Evolutionary conservation across 2,113 vertebrate genomes (phyloP).

Genomic region (Mobula birostris): DNA sequence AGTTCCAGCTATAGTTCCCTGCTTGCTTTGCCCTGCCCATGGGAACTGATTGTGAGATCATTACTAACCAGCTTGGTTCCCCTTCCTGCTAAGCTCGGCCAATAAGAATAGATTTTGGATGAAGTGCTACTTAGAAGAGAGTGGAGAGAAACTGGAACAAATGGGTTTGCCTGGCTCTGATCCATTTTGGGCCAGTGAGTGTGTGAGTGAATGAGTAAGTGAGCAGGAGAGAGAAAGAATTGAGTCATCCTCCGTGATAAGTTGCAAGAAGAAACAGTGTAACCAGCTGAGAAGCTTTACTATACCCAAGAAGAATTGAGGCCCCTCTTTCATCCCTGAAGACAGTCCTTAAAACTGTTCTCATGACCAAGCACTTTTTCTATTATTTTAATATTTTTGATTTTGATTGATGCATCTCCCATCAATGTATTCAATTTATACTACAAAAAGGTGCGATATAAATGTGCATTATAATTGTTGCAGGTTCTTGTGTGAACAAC

Average conservation of each 20-base stretch:
- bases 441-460: background rate
- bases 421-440: background rate
- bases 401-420: background rate
- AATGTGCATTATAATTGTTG: background rate
- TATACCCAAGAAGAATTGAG: background rate
- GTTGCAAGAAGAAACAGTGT: background rate
- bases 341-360: background rate
- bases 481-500: background rate
- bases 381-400: background rate
- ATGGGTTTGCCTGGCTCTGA: too few relatives aligned
- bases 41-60: too few relatives aligned
- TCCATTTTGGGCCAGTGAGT: too few relatives aligned
- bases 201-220: too few relatives aligned
- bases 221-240: too few relatives aligned
- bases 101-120: too few relatives aligned
- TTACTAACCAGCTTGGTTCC: too few relatives aligned
- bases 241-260: background rate
- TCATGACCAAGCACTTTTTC: background rate
- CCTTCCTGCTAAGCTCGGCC: too few relatives aligned
- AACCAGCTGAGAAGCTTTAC: background rate
- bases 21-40: too few relatives aligned
- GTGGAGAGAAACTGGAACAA: too few relatives aligned
- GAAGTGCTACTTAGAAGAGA: too few relatives aligned
- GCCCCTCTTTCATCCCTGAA: background rate
- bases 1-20: too few relatives aligned